These are phyloP conservation scores for Scopus umbretta DNA, from an alignment of 2,113 vertebrate genomes.

Conservation along the genomic window DNA sequence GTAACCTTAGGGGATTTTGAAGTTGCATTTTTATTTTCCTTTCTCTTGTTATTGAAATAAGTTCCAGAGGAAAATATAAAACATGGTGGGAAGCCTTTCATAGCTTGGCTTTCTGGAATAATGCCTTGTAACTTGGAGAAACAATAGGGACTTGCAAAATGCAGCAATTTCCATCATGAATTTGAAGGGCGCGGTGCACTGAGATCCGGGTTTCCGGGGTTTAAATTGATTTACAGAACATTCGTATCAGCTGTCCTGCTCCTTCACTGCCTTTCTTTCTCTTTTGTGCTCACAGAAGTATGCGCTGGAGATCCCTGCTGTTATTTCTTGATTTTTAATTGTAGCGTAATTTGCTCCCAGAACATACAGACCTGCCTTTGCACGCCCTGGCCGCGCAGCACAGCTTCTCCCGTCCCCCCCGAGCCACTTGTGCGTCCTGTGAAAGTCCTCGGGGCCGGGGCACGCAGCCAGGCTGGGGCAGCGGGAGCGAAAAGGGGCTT, in stretches of 20 bases:
- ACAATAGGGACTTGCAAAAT: neutral
- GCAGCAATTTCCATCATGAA: neutral
- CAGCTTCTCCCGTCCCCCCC: neutral
- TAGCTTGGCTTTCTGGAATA: neutral
- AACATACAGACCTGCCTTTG: neutral
- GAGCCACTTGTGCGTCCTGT: neutral
- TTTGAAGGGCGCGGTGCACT: neutral
- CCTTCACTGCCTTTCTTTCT: neutral
- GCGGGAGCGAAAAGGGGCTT: neutral
- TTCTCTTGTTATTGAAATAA: neutral
- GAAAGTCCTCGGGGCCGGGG: neutral
- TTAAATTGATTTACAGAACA: neutral
- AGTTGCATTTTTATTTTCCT: neutral
- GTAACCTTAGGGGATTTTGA: neutral
- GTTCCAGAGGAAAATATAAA: neutral
- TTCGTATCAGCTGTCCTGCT: neutral
- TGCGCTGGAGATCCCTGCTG: neutral
- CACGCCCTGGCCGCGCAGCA: fast-evolving
- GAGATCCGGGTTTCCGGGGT: neutral
- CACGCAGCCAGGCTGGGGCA: neutral
- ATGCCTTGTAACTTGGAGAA: neutral
- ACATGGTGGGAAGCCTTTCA: neutral
- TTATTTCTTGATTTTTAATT: neutral
- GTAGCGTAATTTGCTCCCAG: neutral
- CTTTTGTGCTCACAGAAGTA: neutral